Conservation (phyloP, 2,888 invertebrate genomes). For the Mesorhabditis spiculigera region DNA sequence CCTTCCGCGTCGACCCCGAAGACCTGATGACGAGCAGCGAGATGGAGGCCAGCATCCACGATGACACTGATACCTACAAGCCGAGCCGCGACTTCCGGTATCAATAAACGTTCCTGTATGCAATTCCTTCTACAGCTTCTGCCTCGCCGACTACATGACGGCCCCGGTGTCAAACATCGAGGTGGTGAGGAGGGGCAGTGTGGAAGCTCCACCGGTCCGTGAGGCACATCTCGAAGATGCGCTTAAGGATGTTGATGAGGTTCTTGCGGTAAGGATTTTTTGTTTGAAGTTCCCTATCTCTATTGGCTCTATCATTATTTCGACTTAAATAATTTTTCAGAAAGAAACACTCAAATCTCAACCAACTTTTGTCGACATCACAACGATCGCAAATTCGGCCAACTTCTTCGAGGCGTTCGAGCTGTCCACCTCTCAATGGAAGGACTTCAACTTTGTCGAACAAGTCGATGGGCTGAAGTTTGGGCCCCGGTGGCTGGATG, state of each 20-base stretch:
- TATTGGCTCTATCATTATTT: no score
- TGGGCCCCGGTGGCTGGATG: slow-evolving; percentile 28
- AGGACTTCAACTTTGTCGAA: slow-evolving; percentile 14
- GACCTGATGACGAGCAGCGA: slow-evolving; percentile 26
- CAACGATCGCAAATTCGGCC: slow-evolving; percentile 8
- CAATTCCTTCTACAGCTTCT: slow-evolving; percentile 16
- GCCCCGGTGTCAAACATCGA: slow-evolving; percentile 9
- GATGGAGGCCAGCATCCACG: slow-evolving; percentile 29
- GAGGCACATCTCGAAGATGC: neutral
- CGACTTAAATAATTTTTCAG: no score
- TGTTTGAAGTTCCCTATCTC: no score
- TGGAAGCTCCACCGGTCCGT: neutral
- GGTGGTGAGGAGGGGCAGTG: slow-evolving; percentile 2
- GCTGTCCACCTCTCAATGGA: slow-evolving; percentile 22
- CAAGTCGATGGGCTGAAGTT: slow-evolving; percentile 17
- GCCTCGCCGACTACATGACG: slow-evolving; percentile 33
- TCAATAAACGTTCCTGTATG: neutral
- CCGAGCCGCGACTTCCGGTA: slow-evolving; percentile 27
- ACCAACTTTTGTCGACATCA: slow-evolving; percentile 28
- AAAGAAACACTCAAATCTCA: slow-evolving; percentile 10
- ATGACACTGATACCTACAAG: slow-evolving; percentile 25
- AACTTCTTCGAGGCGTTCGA: slow-evolving; percentile 15
- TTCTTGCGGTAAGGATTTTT: neutral
- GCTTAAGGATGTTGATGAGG: neutral
- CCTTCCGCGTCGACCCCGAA: slow-evolving; percentile 18